A percentile compares a stretch with the other conserved stretches of the same genome.
Evolutionary conservation across 2,113 vertebrate species (phyloP).

Genomic region (Puma concolor): DNA sequence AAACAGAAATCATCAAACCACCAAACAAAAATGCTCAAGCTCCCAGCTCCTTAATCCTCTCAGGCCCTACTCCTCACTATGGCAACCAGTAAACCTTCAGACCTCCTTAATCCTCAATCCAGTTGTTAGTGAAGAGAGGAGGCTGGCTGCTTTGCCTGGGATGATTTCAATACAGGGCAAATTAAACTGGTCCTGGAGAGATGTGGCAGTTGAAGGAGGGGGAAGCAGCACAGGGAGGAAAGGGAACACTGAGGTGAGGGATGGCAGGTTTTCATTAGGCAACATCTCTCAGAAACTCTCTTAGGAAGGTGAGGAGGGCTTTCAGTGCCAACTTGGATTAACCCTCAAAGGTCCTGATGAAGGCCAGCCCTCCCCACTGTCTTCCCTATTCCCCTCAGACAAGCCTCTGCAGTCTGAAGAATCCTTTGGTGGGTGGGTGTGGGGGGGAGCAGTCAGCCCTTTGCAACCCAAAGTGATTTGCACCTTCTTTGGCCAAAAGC

Average conservation of each 20-base stretch:
- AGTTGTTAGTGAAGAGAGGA: conserved; percentile 2
- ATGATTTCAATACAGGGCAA: conserved; percentile 56
- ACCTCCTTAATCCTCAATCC: conserved; percentile 2
- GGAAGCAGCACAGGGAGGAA: not conserved
- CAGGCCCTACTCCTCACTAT: conserved; percentile 73
- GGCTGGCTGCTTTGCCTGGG: conserved; percentile 22
- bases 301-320: not conserved
- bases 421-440: not conserved
- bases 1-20: conserved; percentile 71
- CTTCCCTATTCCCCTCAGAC: not conserved
- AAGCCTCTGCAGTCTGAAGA: not conserved
- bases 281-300: not conserved
- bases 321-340: conserved; percentile 17
- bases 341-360: not conserved
- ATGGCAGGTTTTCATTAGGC: not conserved
- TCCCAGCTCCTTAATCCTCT: conserved; percentile 61
- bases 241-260: not conserved
- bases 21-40: conserved; percentile 52
- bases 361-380: not conserved
- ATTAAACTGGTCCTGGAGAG: conserved; percentile 40
- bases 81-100: conserved; percentile 76
- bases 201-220: not conserved
- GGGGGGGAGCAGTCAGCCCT: not conserved
- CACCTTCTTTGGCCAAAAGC: conserved; percentile 37
- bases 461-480: not conserved